Conservation (phyloP, 2,888 invertebrate genomes). For the Molorchus minor region DNA sequence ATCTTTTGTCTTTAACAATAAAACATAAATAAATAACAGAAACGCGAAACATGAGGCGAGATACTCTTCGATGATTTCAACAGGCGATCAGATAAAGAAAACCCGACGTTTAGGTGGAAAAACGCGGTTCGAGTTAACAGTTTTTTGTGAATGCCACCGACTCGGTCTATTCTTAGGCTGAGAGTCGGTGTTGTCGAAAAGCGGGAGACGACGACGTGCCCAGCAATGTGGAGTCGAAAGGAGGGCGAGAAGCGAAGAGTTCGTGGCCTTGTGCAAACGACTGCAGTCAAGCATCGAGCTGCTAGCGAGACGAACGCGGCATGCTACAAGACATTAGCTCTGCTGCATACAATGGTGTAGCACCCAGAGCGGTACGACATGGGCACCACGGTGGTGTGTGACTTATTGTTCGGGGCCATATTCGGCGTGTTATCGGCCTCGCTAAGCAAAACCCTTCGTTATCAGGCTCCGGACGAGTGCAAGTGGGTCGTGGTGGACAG, state of each 20-base stretch:
- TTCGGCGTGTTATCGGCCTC: conserved; percentile 70
- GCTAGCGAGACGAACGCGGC: conserved; percentile 68
- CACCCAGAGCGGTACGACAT: conserved; percentile 50
- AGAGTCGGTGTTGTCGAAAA: conserved; percentile 53
- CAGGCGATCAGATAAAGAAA: conserved; percentile 59
- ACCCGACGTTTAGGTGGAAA: conserved; percentile 56
- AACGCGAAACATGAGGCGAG: conserved; percentile 41
- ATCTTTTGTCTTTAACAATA: conserved; percentile 28
- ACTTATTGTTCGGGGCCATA: conserved; percentile 69
- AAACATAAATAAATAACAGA: conserved; percentile 33
- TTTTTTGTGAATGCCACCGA: conserved; percentile 63
- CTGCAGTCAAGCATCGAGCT: conserved; percentile 67
- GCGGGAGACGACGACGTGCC: conserved; percentile 51
- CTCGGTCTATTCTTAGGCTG: conserved; percentile 58
- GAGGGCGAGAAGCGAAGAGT: conserved; percentile 60
- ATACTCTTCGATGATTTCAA: conserved; percentile 56
- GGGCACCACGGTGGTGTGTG: conserved; percentile 68
- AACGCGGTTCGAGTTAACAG: conserved; percentile 55
- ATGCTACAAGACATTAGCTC: conserved; percentile 53
- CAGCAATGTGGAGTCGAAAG: conserved; percentile 40
- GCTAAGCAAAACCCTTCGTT: conserved; percentile 70
- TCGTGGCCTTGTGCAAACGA: conserved; percentile 62
- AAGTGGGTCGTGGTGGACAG: conserved; percentile 78
- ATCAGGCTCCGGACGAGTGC: conserved; percentile 84
- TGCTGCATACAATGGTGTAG: conserved; percentile 55